phyloP scores from a whole-genome alignment of 2,797 vertebrate species.

The Discoglossus pictus region DNA sequence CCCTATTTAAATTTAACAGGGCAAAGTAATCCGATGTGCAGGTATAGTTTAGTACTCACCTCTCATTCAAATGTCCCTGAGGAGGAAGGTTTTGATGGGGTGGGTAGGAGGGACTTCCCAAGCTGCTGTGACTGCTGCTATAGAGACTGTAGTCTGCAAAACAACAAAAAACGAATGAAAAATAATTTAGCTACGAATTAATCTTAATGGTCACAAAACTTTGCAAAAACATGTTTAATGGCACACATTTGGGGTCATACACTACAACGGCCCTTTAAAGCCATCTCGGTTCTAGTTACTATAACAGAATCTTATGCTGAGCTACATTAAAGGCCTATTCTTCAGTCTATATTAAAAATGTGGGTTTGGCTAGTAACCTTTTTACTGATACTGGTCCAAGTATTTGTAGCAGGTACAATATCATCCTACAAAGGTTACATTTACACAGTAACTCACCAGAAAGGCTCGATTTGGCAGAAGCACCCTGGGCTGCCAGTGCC shows the following conservation, averaged over 20 bases:
- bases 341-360: not conserved
- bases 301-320: too few species aligned
- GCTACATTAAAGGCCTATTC: not conserved
- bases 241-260: too few species aligned
- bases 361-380: too few species aligned
- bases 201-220: too few species aligned
- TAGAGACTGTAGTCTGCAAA: conserved; percentile 85
- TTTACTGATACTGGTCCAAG: too few species aligned
- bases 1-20: too few species aligned
- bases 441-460: conserved; percentile 62
- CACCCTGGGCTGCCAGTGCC: conserved; percentile 82
- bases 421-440: too few species aligned
- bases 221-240: too few species aligned
- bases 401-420: too few species aligned
- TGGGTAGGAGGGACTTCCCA: conserved; percentile 86
- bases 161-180: conserved; percentile 21
- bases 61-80: conserved; percentile 93
- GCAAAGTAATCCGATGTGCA: not conserved
- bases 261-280: too few species aligned
- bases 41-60: conserved; percentile 72
- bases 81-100: conserved; percentile 86
- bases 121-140: conserved; percentile 81
- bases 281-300: too few species aligned
- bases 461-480: conserved; percentile 71
- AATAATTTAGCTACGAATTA: too few species aligned